Base-by-base conservation (phyloP, 2,113 vertebrate species). In the Columbina picui region DNA sequence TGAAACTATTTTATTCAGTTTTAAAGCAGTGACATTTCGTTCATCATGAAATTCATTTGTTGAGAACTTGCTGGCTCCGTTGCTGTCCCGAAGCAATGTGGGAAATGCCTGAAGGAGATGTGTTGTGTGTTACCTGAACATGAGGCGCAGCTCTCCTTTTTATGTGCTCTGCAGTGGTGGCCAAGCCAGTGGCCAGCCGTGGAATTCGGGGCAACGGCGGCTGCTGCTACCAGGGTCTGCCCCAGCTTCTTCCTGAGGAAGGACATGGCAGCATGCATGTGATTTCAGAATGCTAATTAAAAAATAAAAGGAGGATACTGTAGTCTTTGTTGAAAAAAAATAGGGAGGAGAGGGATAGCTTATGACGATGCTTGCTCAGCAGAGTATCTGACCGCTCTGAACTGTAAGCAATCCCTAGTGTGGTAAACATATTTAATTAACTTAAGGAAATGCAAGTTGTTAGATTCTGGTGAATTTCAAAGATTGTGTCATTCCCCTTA, bases 51-150 rank as follows among this genome's bases (percentile, higher is more conserved):
- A 43, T 26, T 34, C 4, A 1, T 68, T n/a, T 60, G 27, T 29
- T 78, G 79, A 74, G 59, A 69, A 32, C 39, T 77, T 69, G 15
- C 29, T 77, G 84, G 57, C 63, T 64, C 32, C 12, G 10, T 53
- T 56, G 3, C 39, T 56, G 43, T 41, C 26, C 50, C 38, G 79
- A n/a, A 81, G 47, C 19, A 23, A 20, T 4, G 27, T 36, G 39
- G 64, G 59, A 83, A 83, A 32, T 45, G 14, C 26, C 60, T 57
- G n/a, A n/a, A 12, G 38, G 34, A 68, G 16, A 39, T 34, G 41
- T 5, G 4, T 0, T 1, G 5, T 45, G 55, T 12, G 30, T 21
- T 32, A 19, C 0, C 0, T 30, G 27, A 55, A 19, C 8, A 4
- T 10, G 43, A 27, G 25, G 39, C 0, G 4, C 49, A 83, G 20